Conservation (phyloP, 2,888 invertebrate species). For the Alcis repandata region DNA sequence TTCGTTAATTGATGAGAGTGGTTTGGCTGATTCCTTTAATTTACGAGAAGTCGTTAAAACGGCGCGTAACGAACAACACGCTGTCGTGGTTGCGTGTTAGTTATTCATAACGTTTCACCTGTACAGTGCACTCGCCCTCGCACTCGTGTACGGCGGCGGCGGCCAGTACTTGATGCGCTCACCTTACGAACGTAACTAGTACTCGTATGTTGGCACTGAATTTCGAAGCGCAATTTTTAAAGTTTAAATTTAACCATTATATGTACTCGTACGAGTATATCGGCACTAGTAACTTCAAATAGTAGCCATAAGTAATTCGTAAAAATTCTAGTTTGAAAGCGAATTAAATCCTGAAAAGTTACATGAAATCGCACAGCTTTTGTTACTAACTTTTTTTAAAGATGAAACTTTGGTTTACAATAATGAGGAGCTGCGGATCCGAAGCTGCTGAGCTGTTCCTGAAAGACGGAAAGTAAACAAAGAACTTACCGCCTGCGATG, state of each 20-base stretch:
- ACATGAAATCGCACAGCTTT: constrained; percentile 19
- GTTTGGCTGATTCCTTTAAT: constrained; percentile 35
- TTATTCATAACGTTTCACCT: constrained; percentile 49
- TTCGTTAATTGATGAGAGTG: constrained; percentile 44
- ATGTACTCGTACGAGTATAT: no score
- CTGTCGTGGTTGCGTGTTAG: constrained; percentile 52
- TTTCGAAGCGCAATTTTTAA: neutral
- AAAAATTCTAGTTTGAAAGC: neutral
- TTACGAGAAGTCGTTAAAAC: constrained; percentile 40
- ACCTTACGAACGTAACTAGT: constrained; percentile 50
- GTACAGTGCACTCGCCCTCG: no score
- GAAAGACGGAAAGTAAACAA: constrained; percentile 55
- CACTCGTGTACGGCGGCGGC: no score
- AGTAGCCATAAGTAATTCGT: no score
- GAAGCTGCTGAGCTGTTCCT: constrained; percentile 46
- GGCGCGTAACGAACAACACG: constrained; percentile 42
- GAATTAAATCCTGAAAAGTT: neutral
- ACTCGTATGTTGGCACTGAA: constrained; percentile 9
- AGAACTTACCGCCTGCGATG: constrained; percentile 71
- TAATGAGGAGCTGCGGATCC: constrained; percentile 50
- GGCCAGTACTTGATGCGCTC: constrained; percentile 57
- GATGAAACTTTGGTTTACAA: constrained; percentile 57
- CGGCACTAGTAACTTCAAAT: neutral
- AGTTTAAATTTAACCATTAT: neutral
- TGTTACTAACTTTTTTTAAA: neutral